A percentile compares a stretch with the other conserved stretches of the same genome.
Conservation (phyloP, 2,797 vertebrate genomes). For the Oceanodroma leucorhoa region DNA sequence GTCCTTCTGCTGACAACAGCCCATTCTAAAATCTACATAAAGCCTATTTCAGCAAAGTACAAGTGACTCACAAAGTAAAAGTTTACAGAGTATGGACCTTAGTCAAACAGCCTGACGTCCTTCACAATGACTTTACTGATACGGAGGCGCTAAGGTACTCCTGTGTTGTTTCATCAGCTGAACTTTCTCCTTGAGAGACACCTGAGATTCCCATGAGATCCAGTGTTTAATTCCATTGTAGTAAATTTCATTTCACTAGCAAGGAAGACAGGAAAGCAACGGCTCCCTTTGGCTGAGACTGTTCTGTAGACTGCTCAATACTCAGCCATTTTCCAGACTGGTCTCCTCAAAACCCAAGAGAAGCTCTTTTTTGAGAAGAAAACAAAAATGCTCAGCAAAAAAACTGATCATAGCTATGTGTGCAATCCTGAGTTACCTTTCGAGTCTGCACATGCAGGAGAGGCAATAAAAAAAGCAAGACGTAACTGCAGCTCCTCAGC, state of each 20-base stretch:
- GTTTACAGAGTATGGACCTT: background rate
- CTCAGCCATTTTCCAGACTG: background rate
- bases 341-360: background rate
- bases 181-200: background rate
- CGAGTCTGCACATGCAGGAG: background rate
- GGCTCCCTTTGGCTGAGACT: background rate
- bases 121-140: background rate
- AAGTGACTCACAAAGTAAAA: background rate
- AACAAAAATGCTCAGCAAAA: background rate
- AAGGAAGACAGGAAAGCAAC: background rate
- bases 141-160: background rate
- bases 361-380: background rate
- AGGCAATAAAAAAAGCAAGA: background rate
- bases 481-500: background rate
- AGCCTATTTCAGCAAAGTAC: background rate
- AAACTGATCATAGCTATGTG: background rate
- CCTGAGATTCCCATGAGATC: background rate
- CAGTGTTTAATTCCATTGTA: background rate
- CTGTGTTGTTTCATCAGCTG: background rate
- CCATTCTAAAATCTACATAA: background rate
- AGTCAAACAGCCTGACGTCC: background rate
- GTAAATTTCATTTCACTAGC: background rate
- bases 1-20: background rate
- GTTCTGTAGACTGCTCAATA: background rate
- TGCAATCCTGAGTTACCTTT: background rate